Evolutionary conservation across 2,113 vertebrate genomes (phyloP).

Genomic region (Lophura nycthemera): DNA sequence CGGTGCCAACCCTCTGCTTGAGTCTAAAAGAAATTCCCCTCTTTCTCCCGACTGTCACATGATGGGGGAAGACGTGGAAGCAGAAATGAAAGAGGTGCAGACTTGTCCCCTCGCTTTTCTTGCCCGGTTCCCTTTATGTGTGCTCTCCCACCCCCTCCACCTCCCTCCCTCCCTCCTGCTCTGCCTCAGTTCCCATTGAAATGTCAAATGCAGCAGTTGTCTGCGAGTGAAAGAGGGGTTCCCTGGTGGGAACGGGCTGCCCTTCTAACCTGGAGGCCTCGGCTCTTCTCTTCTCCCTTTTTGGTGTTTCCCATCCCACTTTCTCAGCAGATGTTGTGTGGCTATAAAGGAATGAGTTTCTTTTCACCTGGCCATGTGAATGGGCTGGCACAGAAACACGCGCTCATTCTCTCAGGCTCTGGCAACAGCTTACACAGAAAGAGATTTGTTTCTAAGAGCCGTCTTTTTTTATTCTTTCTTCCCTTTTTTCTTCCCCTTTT

Average conservation of each 20-base stretch:
- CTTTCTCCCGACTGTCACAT: constrained; percentile 53
- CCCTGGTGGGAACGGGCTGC: constrained; percentile 89
- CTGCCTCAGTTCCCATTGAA: constrained; percentile 81
- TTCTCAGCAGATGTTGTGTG: constrained; percentile 76
- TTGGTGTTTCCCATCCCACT: constrained; percentile 69
- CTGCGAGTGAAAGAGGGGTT: constrained; percentile 83
- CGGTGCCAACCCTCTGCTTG: neutral
- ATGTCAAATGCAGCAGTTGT: constrained; percentile 82
- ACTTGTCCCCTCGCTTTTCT: constrained; percentile 57
- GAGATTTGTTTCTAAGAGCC: constrained; percentile 9
- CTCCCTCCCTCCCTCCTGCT: constrained; percentile 9
- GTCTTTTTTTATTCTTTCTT: neutral
- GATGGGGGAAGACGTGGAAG: constrained; percentile 24
- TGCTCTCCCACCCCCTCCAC: neutral
- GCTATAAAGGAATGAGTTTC: constrained; percentile 43
- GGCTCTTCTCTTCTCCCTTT: constrained; percentile 68
- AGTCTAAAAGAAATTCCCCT: constrained; percentile 19
- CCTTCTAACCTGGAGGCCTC: constrained; percentile 84
- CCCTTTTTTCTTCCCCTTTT: no score
- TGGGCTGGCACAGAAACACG: constrained; percentile 27
- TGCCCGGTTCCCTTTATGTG: constrained; percentile 4
- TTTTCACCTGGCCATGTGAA: constrained; percentile 74
- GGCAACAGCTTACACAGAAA: constrained; percentile 36
- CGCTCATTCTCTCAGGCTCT: neutral
- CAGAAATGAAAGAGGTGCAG: constrained; percentile 68